These are phyloP conservation scores for Martes martes DNA, from an alignment of 2,113 vertebrate genomes.

Conservation along the genomic window DNA sequence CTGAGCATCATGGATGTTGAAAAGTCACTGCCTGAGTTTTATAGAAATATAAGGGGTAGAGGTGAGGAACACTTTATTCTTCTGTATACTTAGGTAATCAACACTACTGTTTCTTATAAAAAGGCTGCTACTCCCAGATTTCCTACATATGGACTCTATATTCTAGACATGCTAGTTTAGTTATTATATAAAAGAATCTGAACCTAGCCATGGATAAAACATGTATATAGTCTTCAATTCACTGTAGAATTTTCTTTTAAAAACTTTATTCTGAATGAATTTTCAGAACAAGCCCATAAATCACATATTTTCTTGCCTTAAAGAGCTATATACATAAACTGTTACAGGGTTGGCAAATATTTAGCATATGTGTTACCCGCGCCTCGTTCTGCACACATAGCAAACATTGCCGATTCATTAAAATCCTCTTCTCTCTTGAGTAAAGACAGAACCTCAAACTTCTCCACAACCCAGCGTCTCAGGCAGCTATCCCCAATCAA, in stretches of 20 bases:
- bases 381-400: neutral
- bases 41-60: neutral
- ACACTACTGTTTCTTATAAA: neutral
- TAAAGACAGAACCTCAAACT: neutral
- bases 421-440: neutral
- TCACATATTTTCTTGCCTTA: neutral
- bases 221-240: neutral
- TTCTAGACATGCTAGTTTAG: neutral
- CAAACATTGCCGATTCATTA: neutral
- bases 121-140: neutral
- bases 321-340: neutral
- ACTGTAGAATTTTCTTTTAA: neutral
- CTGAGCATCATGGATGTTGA: neutral
- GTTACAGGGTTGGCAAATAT: neutral
- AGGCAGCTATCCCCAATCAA: neutral
- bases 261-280: neutral
- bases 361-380: rapidly evolving
- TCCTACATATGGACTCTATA: neutral
- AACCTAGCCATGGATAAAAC: neutral
- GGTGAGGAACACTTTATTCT: neutral
- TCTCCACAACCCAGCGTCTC: neutral
- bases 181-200: neutral
- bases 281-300: neutral
- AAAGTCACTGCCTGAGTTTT: neutral
- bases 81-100: neutral